Conservation (phyloP, 2,888 invertebrate species). For the Amorpha juglandis region DNA sequence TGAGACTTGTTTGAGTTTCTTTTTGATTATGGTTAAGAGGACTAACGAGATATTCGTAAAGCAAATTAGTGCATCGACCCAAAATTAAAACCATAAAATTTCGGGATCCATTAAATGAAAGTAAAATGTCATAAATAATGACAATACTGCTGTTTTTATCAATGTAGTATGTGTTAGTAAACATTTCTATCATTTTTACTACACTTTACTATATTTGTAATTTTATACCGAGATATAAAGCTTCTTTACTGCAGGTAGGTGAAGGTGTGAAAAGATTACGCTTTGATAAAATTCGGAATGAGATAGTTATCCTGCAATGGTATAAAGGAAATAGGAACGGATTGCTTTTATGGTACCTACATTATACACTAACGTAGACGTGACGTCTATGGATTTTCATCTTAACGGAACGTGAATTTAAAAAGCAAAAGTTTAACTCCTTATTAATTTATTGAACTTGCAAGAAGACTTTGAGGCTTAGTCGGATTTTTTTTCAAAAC, state of each 20-base stretch:
- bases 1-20: conserved; percentile 1
- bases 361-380: background rate
- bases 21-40: background rate
- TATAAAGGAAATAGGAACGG: conserved; percentile 3
- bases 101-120: background rate
- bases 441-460: background rate
- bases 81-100: background rate
- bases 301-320: conserved; percentile 9
- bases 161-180: too few relatives aligned
- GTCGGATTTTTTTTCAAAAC: too few relatives aligned
- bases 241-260: background rate
- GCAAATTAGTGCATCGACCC: background rate
- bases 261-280: conserved; percentile 4
- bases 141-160: too few relatives aligned
- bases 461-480: too few relatives aligned
- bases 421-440: background rate
- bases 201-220: too few relatives aligned
- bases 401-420: background rate
- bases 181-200: too few relatives aligned
- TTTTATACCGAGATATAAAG: background rate
- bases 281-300: conserved; percentile 22
- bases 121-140: too few relatives aligned
- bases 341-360: conserved; percentile 1
- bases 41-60: background rate
- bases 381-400: background rate